Conservation (phyloP, 2,113 vertebrate genomes). For the Rhodinocichla rosea region DNA sequence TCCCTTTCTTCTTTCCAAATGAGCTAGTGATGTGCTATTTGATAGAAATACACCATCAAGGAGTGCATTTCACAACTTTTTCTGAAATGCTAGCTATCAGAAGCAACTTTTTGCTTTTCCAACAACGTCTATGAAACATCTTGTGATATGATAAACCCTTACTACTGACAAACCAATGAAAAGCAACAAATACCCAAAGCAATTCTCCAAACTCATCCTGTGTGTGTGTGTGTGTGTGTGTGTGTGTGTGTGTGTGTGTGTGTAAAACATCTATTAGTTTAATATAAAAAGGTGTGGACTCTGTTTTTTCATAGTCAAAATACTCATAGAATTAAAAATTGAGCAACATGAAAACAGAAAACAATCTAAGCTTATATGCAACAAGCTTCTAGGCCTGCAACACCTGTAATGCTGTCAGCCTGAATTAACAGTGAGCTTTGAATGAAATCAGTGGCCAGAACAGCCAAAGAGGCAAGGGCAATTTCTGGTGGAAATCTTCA, state of each 20-base stretch:
- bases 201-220: background rate
- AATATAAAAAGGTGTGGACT: background rate
- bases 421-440: background rate
- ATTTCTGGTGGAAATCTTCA: background rate
- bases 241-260: background rate
- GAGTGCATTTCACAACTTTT: background rate
- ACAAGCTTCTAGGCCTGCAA: background rate
- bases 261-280: background rate
- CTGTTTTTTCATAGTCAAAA: background rate
- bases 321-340: background rate
- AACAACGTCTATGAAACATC: background rate
- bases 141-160: background rate
- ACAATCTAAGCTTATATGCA: background rate
- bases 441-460: background rate
- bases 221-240: too few relatives aligned
- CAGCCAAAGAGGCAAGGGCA: fast-evolving
- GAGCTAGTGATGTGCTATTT: background rate
- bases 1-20: background rate
- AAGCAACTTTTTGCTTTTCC: background rate
- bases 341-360: background rate
- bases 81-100: background rate
- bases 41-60: background rate
- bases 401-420: background rate
- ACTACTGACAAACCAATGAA: background rate
- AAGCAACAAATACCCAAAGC: background rate